Base-by-base conservation (phyloP, 2,888 invertebrate species). In the Diloba caeruleocephala region DNA sequence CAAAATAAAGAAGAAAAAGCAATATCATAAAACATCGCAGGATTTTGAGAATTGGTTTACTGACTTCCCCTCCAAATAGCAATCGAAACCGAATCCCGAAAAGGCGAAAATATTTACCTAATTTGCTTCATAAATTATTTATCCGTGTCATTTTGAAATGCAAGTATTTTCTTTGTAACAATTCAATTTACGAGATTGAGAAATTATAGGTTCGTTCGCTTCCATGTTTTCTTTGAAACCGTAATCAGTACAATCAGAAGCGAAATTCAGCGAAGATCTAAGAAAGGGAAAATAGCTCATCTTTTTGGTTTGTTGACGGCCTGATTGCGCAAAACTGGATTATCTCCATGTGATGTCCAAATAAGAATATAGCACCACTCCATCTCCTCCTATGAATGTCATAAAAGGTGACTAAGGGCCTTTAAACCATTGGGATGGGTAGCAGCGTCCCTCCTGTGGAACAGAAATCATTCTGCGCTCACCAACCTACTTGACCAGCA, bases 41-140 rank as follows among this genome's bases (percentile, higher is more conserved):
- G 28, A 49, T 68, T 67, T 51, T 62, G 58, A 10, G 15, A 62
- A 21, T 52, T 15, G 66, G 13, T 49, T 50, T 71, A 36, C 74
- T 73, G 67, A 8, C 0, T 53, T 33, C 1, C 2, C 33, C 33
- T 26, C 8, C 19, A 28, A 48, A 49, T 43, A 45, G 9, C 49
- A 29, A 74, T 74, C 39, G 48, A 57, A 45, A 70, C 54, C 34
- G 37, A 64, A 66, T 71, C 58, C 43, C 58, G 50, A 60, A 70
- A 69, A 61, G 64, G 50, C 61, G 62, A 80, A 78, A 81, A 80
- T 81, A 79, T 81, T 81, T 77, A 69, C 77, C 59, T 73, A 81
- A 80, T 80, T 78, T 77, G 48, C 71, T 63, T 78, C 68, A 72
- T 71, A 74, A 79, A 77, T 76, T 58, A 77, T 78, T 79, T 75